These are phyloP conservation scores for Orchesella flavescens DNA, from an alignment of 2,888 invertebrate species.

Conservation along the genomic window DNA sequence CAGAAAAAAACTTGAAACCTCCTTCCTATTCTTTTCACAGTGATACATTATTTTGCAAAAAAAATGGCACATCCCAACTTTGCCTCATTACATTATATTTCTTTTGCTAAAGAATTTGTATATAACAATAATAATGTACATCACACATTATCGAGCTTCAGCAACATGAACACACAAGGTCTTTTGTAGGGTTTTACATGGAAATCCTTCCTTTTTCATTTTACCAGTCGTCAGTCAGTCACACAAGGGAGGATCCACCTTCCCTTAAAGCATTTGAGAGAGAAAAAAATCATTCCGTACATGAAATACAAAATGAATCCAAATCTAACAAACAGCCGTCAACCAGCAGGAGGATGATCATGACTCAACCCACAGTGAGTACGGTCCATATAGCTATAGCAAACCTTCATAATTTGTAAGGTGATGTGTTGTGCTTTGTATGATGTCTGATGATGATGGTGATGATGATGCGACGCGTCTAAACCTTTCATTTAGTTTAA, in stretches of 20 bases:
- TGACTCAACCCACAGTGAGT: neutral
- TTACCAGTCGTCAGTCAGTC: neutral
- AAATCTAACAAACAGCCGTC: constrained; percentile 9
- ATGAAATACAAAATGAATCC: constrained; percentile 35
- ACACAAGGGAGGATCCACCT: constrained; percentile 5
- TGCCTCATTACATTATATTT: neutral
- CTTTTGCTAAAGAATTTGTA: constrained; percentile 45
- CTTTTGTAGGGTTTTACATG: neutral
- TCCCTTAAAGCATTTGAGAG: neutral
- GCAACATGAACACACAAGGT: no score
- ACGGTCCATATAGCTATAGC: neutral
- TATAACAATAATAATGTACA: constrained; percentile 29
- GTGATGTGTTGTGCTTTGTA: neutral
- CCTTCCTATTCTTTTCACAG: neutral
- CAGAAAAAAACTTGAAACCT: neutral
- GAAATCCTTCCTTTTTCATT: constrained; percentile 17
- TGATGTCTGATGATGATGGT: no score
- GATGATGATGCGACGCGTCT: neutral
- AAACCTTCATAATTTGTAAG: constrained; percentile 9
- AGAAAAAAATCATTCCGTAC: neutral
- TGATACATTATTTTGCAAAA: neutral
- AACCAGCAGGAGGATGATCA: constrained; percentile 2
- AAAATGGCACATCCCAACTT: neutral
- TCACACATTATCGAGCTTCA: neutral
- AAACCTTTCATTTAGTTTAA: neutral